Evolutionary conservation across 1,140 invertebrate species (phyloP), one percentile per base, ranked within the genome.

Genomic region (Bombus vancouverensis): DNA sequence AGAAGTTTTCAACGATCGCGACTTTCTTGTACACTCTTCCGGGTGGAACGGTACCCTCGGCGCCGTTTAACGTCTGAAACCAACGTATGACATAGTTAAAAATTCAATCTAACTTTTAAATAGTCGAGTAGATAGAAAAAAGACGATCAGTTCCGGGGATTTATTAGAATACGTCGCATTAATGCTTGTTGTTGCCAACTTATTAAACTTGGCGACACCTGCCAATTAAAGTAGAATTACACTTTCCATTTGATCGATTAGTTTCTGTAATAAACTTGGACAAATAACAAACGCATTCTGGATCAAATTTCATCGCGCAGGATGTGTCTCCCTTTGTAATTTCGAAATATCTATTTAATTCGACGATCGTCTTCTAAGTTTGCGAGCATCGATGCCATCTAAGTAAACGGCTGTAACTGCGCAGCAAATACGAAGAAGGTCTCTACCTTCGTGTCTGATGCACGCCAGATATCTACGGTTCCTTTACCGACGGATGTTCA

Each of bases 1-100:
- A 99, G 95, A 99, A 99, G 92, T 99, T 98, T 95, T 99, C 99
- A 22, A 99, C 99, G 39, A 99, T 97, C 1, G 98, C 98, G 12
- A 99, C 98, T 93, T 98, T 98, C 92, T 98, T 98, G 94, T 98
- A 99, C 6, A 97, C 96, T 81, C 96, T 96, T 81, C 97, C 96
- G 84, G 93, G 83, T 92, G 95, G 90, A 88, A 95, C 88, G 85
- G 95, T 93, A 87, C 96, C 93, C 92, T 95, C 93, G 6, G 94
- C 93, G 34, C 95, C 95, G 90, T 95, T 96, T 85, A 94, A 91
- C 86, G 94, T 88, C 95, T 95, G 90, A 28, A 93, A 95, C 87
- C 85, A 92, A 85, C 15, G 15, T 75, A 37, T 4, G 39, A 71
- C 44, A 22, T 34, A 15, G 70, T 85, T 80, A 72, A 44, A 79